A percentile compares a stretch with the other conserved stretches of the same genome.
These are phyloP conservation scores for Drosophila sp. DNA, from an alignment of 1,140 invertebrate species.

Conservation along the genomic window DNA sequence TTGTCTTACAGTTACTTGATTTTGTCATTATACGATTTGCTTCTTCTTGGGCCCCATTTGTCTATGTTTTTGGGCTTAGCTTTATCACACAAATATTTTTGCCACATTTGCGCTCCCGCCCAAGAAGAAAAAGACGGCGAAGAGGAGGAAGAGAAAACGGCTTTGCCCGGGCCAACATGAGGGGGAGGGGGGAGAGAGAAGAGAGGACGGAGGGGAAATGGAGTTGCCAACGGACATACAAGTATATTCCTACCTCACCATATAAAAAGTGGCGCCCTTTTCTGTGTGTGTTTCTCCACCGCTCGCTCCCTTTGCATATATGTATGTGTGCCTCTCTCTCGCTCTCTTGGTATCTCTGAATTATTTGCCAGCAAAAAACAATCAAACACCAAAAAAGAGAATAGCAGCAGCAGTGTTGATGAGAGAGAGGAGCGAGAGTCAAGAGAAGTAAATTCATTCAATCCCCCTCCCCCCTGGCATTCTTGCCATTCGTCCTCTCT, in stretches of 20 bases:
- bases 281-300: slow-evolving; percentile 50
- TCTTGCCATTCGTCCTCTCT: not conserved
- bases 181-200: not conserved
- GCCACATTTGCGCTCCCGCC: slow-evolving; percentile 40
- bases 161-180: slow-evolving; percentile 46
- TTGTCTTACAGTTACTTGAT: slow-evolving; percentile 42
- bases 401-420: not conserved
- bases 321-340: slow-evolving; percentile 10
- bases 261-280: slow-evolving; percentile 79
- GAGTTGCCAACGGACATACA: slow-evolving; percentile 37
- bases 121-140: slow-evolving; percentile 17
- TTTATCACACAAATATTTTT: slow-evolving; percentile 52
- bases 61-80: slow-evolving; percentile 45
- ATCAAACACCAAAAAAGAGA: slow-evolving; percentile 26
- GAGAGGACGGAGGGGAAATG: slow-evolving; percentile 7
- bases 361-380: slow-evolving; percentile 55
- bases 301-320: slow-evolving; percentile 23
- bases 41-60: slow-evolving; percentile 37
- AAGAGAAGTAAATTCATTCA: slow-evolving; percentile 14
- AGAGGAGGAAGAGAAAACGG: slow-evolving; percentile 1
- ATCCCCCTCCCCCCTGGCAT: not conserved
- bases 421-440: slow-evolving; percentile 28
- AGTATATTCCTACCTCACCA: slow-evolving; percentile 73
- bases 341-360: slow-evolving; percentile 37
- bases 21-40: slow-evolving; percentile 1